Conservation (phyloP, 2,888 invertebrate genomes). For the Deroplatys truncata region DNA sequence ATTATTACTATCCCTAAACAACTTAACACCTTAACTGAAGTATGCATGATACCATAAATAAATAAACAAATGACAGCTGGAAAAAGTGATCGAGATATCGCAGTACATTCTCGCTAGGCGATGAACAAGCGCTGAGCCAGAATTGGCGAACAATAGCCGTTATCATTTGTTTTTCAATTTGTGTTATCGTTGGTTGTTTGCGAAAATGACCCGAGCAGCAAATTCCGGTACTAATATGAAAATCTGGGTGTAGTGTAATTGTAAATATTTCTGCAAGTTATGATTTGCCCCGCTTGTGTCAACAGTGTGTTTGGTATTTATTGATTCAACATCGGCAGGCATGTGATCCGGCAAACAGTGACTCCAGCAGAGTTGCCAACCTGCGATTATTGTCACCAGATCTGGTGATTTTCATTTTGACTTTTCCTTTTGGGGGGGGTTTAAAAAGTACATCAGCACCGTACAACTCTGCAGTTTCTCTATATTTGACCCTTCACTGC, state of each 20-base stretch:
- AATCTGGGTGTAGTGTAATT: neutral
- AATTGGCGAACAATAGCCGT: neutral
- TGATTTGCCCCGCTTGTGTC: neutral
- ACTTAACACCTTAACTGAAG: neutral
- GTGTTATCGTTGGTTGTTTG: neutral
- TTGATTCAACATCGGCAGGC: neutral
- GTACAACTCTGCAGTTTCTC: too few relatives aligned
- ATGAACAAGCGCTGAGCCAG: neutral
- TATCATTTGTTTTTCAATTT: neutral
- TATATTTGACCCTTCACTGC: too few relatives aligned
- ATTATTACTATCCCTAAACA: too few relatives aligned
- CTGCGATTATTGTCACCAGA: neutral
- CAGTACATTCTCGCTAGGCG: neutral
- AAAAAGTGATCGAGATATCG: neutral
- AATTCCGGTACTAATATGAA: neutral
- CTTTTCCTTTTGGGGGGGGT: neutral
- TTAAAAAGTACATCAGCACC: too few relatives aligned
- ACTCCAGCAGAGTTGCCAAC: neutral
- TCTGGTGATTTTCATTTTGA: neutral
- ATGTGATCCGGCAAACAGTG: neutral
- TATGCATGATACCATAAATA: neutral
- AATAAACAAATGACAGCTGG: neutral
- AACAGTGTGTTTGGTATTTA: neutral
- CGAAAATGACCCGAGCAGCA: neutral
- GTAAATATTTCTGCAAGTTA: neutral